Conservation (phyloP, 1,140 invertebrate genomes). For the Drosophila malerkotliana region DNA sequence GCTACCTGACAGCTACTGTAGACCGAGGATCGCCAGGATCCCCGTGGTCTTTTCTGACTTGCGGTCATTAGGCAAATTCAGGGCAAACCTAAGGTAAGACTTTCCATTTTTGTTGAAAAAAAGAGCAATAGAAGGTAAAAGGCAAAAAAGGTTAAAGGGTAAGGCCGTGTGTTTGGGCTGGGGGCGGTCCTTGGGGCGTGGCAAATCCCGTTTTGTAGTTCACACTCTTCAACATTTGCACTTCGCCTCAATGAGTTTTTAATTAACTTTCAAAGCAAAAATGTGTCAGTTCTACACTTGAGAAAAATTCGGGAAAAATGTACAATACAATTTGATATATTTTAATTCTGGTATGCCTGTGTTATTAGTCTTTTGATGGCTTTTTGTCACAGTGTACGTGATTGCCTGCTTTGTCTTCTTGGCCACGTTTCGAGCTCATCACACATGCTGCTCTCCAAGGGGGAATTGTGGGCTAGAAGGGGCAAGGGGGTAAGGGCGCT, state of each 20-base stretch:
- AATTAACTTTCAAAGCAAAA: slow-evolving; percentile 58
- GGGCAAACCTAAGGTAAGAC: slow-evolving; percentile 7
- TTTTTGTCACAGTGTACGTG: slow-evolving; percentile 4
- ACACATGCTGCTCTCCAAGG: slow-evolving; percentile 17
- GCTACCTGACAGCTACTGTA: slow-evolving; percentile 38
- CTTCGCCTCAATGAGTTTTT: slow-evolving; percentile 45
- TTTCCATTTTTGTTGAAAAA: slow-evolving; percentile 15
- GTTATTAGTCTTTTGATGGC: neutral
- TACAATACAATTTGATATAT: neutral
- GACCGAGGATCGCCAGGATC: neutral
- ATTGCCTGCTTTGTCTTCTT: neutral
- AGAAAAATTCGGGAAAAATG: neutral
- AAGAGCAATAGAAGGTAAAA: slow-evolving; percentile 10
- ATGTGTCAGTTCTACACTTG: slow-evolving; percentile 3
- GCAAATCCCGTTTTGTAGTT: slow-evolving; percentile 29
- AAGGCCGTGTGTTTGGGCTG: slow-evolving; percentile 34
- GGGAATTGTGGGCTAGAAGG: neutral
- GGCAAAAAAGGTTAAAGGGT: slow-evolving; percentile 5
- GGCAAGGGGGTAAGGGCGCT: too few relatives aligned
- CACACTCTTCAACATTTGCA: slow-evolving; percentile 28
- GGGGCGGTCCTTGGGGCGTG: slow-evolving; percentile 17
- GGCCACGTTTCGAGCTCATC: slow-evolving; percentile 22
- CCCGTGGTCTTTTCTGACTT: neutral
- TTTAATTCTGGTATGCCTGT: neutral
- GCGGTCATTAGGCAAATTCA: slow-evolving; percentile 42